A percentile compares a stretch with the other conserved stretches of the same genome.
Evolutionary conservation across 2,888 invertebrate species (phyloP).

Genomic region (Netelia inedita): DNA sequence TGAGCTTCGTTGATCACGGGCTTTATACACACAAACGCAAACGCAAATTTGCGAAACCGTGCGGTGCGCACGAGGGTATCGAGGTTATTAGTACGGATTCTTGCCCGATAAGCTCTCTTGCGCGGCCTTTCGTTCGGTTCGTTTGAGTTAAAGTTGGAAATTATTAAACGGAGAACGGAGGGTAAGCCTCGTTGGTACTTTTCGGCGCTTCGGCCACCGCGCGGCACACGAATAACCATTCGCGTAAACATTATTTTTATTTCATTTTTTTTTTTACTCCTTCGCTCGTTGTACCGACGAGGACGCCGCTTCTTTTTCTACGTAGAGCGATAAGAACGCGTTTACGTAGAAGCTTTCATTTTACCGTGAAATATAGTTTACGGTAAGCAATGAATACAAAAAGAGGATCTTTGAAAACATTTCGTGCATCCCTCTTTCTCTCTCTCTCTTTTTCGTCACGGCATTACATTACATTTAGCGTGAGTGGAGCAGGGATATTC

Average conservation of each 20-base stretch:
- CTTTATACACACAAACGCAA: not conserved
- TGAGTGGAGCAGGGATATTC: constrained; percentile 48
- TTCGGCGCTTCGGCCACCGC: constrained; percentile 40
- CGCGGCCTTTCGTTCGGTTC: constrained; percentile 31
- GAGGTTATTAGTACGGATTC: constrained; percentile 53
- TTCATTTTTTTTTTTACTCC: not conserved
- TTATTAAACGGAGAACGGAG: constrained; percentile 21
- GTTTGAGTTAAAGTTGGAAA: constrained; percentile 49
- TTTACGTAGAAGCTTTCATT: not conserved
- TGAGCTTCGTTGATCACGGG: constrained; percentile 65
- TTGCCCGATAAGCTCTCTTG: constrained; percentile 47
- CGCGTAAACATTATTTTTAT: constrained; percentile 48
- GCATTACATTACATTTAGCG: constrained; percentile 54
- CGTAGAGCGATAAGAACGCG: constrained; percentile 14
- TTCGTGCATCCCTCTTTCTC: not conserved
- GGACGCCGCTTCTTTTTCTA: constrained; percentile 6
- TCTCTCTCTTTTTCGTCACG: constrained; percentile 57
- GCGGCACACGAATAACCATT: constrained; percentile 18
- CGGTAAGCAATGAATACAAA: constrained; percentile 14
- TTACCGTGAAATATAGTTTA: constrained; percentile 16
- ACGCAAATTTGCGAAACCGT: constrained; percentile 26
- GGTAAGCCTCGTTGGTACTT: constrained; percentile 37
- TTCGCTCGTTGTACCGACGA: constrained; percentile 23
- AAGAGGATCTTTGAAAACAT: constrained; percentile 19
- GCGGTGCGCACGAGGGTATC: not conserved